These are phyloP conservation scores for Aquatica leii DNA, from an alignment of 2,888 invertebrate species.

Conservation along the genomic window DNA sequence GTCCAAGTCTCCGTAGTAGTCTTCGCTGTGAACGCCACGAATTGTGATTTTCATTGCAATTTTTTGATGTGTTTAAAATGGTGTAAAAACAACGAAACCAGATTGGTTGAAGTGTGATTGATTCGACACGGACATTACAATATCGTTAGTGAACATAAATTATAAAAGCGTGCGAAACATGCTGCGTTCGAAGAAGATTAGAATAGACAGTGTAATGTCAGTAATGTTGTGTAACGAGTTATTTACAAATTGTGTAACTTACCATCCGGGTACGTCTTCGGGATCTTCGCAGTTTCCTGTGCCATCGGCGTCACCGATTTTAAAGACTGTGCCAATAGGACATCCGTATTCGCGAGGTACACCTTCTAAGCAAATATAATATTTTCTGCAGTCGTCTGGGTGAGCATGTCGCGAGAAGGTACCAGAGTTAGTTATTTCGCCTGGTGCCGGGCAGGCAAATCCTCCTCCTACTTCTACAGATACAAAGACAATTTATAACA, in stretches of 20 bases:
- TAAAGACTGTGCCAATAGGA: slow-evolving; percentile 95
- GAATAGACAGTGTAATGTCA: too few species aligned
- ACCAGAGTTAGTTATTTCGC: slow-evolving; percentile 82
- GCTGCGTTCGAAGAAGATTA: slow-evolving; percentile 9
- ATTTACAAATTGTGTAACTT: slow-evolving; percentile 62
- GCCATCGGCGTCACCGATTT: slow-evolving; percentile 89
- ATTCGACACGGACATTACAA: not conserved
- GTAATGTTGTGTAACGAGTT: slow-evolving; percentile 26
- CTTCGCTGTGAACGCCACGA: slow-evolving; percentile 78
- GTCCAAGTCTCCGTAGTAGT: slow-evolving; percentile 96
- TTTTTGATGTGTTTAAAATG: not conserved
- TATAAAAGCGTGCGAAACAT: slow-evolving; percentile 21
- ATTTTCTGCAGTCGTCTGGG: slow-evolving; percentile 93
- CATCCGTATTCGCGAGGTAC: slow-evolving; percentile 93
- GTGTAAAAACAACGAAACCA: too few species aligned
- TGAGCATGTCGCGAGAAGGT: slow-evolving; percentile 95
- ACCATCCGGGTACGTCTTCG: slow-evolving; percentile 96
- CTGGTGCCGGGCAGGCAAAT: slow-evolving; percentile 84
- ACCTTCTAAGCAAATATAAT: slow-evolving; percentile 93
- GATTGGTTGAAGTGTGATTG: not conserved
- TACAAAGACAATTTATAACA: not conserved
- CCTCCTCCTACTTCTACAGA: slow-evolving; percentile 88
- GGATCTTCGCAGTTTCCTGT: slow-evolving; percentile 94
- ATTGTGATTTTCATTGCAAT: slow-evolving; percentile 13
- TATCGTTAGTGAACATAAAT: not conserved